These are phyloP conservation scores for Cyclargus thomasi DNA, from an alignment of 1,140 invertebrate genomes.

Conservation along the genomic window DNA sequence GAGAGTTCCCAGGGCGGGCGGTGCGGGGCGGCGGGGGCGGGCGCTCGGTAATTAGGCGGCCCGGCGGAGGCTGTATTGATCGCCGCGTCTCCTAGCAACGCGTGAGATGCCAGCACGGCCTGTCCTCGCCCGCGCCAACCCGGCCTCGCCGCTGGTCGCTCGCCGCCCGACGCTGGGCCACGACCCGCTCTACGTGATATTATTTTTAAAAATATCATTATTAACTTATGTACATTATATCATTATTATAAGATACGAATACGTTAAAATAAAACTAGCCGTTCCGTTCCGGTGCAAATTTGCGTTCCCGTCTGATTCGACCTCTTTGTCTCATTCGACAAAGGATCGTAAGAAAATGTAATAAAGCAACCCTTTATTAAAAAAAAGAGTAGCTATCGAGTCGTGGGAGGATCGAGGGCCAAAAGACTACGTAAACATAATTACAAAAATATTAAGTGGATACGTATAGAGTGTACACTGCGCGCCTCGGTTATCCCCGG, in stretches of 20 bases:
- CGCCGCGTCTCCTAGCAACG: constrained; percentile 68
- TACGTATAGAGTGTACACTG: constrained; percentile 22
- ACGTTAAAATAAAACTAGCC: constrained; percentile 33
- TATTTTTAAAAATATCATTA: constrained; percentile 55
- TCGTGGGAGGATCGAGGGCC: constrained; percentile 31
- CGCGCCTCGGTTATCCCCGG: constrained; percentile 39
- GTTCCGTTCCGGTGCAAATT: constrained; percentile 12
- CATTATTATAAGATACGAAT: too few species aligned
- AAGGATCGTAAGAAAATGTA: constrained; percentile 36
- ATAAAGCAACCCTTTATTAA: too few species aligned
- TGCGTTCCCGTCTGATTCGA: constrained; percentile 24
- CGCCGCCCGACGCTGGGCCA: constrained; percentile 41
- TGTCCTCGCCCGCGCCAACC: constrained; percentile 54
- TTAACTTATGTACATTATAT: too few species aligned
- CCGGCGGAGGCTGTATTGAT: constrained; percentile 74
- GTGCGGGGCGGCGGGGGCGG: constrained; percentile 22
- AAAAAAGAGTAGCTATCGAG: constrained; percentile 30
- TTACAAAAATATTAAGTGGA: constrained; percentile 49
- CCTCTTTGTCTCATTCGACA: constrained; percentile 27
- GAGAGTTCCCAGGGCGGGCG: constrained; percentile 38
- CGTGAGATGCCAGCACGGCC: constrained; percentile 66
- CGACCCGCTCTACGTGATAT: constrained; percentile 59
- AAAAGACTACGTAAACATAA: constrained; percentile 49
- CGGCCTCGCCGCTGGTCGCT: constrained; percentile 38
- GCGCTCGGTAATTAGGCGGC: constrained; percentile 62